A percentile compares a stretch with the other conserved stretches of the same genome.
Conservation (phyloP, 1,140 invertebrate species). For the Lepidotrigona ventralis region DNA sequence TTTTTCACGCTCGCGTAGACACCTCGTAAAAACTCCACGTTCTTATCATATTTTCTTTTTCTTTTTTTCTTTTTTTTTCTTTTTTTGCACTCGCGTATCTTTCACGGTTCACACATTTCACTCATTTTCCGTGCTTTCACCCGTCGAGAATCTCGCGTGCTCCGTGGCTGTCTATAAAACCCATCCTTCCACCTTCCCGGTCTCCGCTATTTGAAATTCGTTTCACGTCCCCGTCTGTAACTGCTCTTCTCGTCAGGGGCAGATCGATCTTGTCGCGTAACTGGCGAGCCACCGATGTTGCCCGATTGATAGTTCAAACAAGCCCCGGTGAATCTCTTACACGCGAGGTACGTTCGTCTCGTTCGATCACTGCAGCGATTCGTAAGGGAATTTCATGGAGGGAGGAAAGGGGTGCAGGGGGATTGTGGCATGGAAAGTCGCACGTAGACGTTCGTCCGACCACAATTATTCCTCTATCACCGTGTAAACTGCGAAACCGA, state of each 20-base stretch:
- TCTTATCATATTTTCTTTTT: background rate
- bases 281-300: background rate
- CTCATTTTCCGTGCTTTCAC: constrained; percentile 11
- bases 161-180: background rate
- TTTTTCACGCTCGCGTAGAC: background rate
- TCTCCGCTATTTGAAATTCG: background rate
- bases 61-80: no score
- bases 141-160: no score
- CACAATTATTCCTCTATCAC: constrained; percentile 62
- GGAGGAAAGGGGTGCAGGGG: background rate
- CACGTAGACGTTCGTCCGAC: constrained; percentile 43
- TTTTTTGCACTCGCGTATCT: background rate
- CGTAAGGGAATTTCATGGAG: constrained; percentile 43
- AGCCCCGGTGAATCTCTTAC: background rate
- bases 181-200: background rate
- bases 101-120: background rate
- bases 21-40: background rate
- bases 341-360: background rate
- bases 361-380: constrained; percentile 16
- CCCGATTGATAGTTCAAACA: constrained; percentile 17
- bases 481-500: constrained; percentile 59
- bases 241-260: background rate
- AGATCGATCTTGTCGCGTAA: constrained; percentile 2
- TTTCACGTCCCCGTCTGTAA: background rate
- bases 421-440: constrained; percentile 33